Evolutionary conservation across 2,113 vertebrate species (phyloP).

Genomic region (Pan paniscus): DNA sequence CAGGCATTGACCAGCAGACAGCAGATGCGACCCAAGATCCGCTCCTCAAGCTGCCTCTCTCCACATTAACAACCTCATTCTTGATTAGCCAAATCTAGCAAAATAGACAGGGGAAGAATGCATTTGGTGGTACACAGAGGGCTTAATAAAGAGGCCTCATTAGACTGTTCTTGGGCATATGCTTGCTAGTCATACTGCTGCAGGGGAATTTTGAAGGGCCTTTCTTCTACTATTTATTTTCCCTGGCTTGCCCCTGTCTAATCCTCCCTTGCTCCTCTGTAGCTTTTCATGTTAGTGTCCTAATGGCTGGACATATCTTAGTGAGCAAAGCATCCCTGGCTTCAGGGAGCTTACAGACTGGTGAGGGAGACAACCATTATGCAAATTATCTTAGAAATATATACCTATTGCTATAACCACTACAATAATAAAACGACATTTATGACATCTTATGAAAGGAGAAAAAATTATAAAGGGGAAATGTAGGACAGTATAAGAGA

Average conservation of each 20-base stretch:
- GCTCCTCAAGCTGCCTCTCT: not conserved
- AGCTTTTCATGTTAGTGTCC: not conserved
- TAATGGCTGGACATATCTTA: not conserved
- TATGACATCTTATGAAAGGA: not conserved
- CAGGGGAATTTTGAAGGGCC: not conserved
- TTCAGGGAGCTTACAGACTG: not conserved
- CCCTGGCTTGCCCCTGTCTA: not conserved
- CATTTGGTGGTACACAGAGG: not conserved
- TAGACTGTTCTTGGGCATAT: not conserved
- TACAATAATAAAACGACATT: not conserved
- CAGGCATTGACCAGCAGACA: not conserved
- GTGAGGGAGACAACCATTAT: not conserved
- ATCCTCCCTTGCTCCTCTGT: not conserved
- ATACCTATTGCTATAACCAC: not conserved
- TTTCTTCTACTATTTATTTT: not conserved
- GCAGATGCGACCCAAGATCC: too few relatives aligned
- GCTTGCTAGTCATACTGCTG: not conserved
- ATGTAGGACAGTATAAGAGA: not conserved
- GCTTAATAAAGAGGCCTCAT: not conserved
- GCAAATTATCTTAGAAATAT: not conserved
- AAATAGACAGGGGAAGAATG: not conserved
- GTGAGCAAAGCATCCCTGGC: not conserved
- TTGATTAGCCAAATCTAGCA: not conserved
- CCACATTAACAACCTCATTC: not conserved
- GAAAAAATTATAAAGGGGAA: not conserved